A percentile compares a stretch with the other conserved stretches of the same genome.
Conservation (phyloP, 2,113 vertebrate species). For the Pomatorhinus ruficollis region DNA sequence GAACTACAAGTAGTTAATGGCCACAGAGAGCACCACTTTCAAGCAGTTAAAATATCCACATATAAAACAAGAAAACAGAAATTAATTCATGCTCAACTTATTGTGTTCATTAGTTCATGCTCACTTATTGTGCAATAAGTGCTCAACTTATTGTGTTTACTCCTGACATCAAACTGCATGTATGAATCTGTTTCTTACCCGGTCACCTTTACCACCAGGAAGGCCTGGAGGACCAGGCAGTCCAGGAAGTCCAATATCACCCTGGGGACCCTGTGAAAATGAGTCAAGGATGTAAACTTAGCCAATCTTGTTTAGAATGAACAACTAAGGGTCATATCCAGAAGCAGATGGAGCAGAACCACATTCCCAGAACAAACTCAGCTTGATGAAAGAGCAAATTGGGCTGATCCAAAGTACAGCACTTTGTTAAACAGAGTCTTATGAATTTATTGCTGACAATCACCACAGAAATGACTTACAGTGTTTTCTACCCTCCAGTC, state of each 20-base stretch:
- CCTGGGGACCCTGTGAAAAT: slow-evolving; percentile 84
- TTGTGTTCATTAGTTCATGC: background rate
- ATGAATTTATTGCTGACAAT: background rate
- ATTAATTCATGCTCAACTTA: background rate
- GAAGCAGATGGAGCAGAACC: background rate
- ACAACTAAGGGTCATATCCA: background rate
- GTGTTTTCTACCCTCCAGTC: background rate
- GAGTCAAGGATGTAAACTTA: slow-evolving; percentile 21
- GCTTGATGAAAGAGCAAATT: background rate
- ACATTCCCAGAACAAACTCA: background rate
- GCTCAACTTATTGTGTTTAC: background rate
- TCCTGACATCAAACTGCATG: background rate
- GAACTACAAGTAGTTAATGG: background rate
- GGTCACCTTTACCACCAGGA: slow-evolving; percentile 88
- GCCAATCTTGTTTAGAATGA: background rate
- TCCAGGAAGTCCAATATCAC: slow-evolving; percentile 89
- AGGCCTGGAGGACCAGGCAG: slow-evolving; percentile 88
- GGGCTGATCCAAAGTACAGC: background rate
- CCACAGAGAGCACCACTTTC: background rate
- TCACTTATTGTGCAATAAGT: too few species aligned
- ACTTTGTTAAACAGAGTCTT: background rate
- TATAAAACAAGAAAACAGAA: background rate
- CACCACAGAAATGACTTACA: background rate
- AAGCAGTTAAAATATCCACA: background rate
- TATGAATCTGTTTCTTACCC: slow-evolving; percentile 78